A percentile compares a stretch with the other conserved stretches of the same genome.
These are phyloP conservation scores for Orchesellides sinensis DNA, from an alignment of 2,888 invertebrate genomes.

Conservation along the genomic window DNA sequence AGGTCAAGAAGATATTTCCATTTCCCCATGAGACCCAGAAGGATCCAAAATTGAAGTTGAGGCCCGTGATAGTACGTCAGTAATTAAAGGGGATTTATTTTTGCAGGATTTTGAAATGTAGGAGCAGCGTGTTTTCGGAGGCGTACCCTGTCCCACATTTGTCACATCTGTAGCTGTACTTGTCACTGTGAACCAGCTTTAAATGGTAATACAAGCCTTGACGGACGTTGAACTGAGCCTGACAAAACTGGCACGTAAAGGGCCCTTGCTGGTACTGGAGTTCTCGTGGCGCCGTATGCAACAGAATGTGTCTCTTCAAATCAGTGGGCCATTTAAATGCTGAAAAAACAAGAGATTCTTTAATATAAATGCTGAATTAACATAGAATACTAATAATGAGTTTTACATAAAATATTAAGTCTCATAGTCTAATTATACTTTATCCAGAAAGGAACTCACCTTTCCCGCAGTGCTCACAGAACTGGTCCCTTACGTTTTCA, in stretches of 20 bases:
- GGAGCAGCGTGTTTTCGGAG: neutral
- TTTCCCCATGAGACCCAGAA: no score
- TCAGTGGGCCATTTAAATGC: no score
- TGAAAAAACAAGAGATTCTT: no score
- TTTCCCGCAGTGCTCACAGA: conserved; percentile 40
- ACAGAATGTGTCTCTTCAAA: no score
- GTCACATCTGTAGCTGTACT: conserved; percentile 18
- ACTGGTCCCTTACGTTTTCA: neutral
- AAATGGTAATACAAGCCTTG: conserved; percentile 44
- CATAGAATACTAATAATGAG: no score
- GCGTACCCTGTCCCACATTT: conserved; percentile 31
- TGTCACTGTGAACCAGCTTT: conserved; percentile 28
- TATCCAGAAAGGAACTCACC: neutral
- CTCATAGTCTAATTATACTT: neutral
- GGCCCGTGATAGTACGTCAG: no score
- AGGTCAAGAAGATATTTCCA: no score
- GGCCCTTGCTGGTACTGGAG: conserved; percentile 40
- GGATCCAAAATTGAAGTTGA: no score
- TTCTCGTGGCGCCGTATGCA: conserved; percentile 37
- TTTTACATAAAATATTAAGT: no score
- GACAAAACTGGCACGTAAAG: conserved; percentile 34
- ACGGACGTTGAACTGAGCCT: conserved; percentile 41
- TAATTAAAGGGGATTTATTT: no score
- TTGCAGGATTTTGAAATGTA: conserved; percentile 16
- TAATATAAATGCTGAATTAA: no score